These are phyloP conservation scores for Halotydeus destructor DNA, from an alignment of 1,140 invertebrate genomes.

Conservation along the genomic window DNA sequence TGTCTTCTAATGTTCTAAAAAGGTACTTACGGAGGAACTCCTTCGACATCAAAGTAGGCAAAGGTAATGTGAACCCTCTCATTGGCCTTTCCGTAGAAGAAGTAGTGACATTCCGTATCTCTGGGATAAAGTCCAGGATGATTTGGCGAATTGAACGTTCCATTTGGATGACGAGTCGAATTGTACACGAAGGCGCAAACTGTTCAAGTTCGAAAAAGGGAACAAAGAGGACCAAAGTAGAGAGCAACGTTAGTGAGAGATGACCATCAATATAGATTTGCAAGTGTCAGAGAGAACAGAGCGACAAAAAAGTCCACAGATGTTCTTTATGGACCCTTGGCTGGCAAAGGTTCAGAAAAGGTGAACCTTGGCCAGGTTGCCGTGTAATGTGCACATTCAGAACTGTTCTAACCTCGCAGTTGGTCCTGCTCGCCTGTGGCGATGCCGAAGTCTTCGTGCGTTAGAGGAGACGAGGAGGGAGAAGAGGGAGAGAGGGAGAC, in stretches of 20 bases:
- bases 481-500: too few species aligned
- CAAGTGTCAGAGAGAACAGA: too few species aligned
- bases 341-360: neutral
- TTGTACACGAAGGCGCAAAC: conserved; percentile 31
- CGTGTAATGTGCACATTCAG: neutral
- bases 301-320: conserved; percentile 5
- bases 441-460: conserved; percentile 45
- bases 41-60: conserved; percentile 73
- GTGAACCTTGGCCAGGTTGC: neutral
- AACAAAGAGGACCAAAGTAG: too few species aligned
- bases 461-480: too few species aligned
- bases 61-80: conserved; percentile 67
- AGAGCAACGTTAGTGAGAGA: too few species aligned
- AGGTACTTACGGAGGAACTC: conserved; percentile 52
- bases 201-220: conserved; percentile 11
- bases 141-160: conserved; percentile 73
- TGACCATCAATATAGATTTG: too few species aligned
- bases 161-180: conserved; percentile 47
- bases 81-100: conserved; percentile 57
- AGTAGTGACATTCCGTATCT: conserved; percentile 81
- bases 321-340: neutral
- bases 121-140: conserved; percentile 77
- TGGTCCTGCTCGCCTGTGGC: conserved; percentile 41
- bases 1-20: too few species aligned
- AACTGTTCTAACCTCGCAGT: conserved; percentile 16